Percentiles rank a stretch among this genome's conserved stretches.
phyloP scores from a whole-genome alignment of 2,797 vertebrate species.

The Pygocentrus nattereri region DNA sequence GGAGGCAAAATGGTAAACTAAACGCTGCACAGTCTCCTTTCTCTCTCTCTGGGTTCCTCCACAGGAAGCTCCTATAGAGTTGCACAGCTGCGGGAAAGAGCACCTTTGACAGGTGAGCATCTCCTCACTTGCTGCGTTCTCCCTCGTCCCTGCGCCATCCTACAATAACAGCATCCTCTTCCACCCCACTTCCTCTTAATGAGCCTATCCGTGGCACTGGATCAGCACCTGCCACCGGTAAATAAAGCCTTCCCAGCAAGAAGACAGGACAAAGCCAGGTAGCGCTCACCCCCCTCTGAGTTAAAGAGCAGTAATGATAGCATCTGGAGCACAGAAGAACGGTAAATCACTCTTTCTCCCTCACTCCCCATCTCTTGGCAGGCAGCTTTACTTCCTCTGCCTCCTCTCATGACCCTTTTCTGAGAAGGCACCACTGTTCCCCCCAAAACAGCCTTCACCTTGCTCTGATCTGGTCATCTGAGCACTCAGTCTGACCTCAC shows the following conservation, averaged over 20 bases:
- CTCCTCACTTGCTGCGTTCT: slow-evolving; percentile 60
- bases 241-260: slow-evolving; percentile 50
- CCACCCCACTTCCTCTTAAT: slow-evolving; percentile 60
- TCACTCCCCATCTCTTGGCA: slow-evolving; percentile 52
- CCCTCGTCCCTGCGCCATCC: slow-evolving; percentile 63
- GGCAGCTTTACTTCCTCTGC: slow-evolving; percentile 39
- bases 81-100: slow-evolving; percentile 25
- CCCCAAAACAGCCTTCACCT: slow-evolving; percentile 22
- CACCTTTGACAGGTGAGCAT: slow-evolving; percentile 52
- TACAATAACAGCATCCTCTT: slow-evolving; percentile 60
- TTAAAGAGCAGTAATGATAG: slow-evolving; percentile 59
- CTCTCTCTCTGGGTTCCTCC: background rate
- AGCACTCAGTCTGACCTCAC: background rate
- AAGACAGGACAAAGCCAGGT: slow-evolving; percentile 49
- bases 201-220: slow-evolving; percentile 51
- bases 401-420: background rate
- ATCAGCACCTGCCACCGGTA: slow-evolving; percentile 59
- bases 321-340: slow-evolving; percentile 38
- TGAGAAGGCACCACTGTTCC: slow-evolving; percentile 29
- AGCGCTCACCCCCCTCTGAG: slow-evolving; percentile 52
- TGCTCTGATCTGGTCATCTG: background rate
- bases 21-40: background rate
- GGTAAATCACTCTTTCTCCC: slow-evolving; percentile 54
- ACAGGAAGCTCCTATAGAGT: background rate
- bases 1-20: slow-evolving; percentile 5